Percentiles rank a stretch among this genome's conserved stretches.
phyloP scores from a whole-genome alignment of 2,888 invertebrate species.

The Thymelicus acteon region DNA sequence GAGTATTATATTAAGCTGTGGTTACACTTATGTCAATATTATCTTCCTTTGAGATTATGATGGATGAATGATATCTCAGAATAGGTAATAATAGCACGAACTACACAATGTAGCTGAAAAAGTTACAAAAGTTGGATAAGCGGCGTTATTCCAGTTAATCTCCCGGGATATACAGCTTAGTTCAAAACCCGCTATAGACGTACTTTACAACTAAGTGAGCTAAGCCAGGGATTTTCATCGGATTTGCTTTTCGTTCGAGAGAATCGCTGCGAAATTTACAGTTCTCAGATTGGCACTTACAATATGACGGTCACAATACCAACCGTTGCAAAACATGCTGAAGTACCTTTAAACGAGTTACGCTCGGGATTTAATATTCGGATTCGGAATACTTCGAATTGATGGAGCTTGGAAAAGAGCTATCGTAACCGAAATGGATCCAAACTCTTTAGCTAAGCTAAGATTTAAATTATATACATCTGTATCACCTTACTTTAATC shows the following conservation, averaged over 20 bases:
- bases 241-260: neutral
- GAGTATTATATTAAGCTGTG: too few relatives aligned
- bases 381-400: too few relatives aligned
- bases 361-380: too few relatives aligned
- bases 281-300: neutral
- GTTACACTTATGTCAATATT: too few relatives aligned
- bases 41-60: too few relatives aligned
- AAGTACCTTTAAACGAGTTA: neutral
- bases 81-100: too few relatives aligned
- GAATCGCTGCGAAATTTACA: neutral
- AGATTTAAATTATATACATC: too few relatives aligned
- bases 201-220: slow-evolving; percentile 1
- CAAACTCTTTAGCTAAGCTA: too few relatives aligned
- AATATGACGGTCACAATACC: neutral
- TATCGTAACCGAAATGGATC: too few relatives aligned
- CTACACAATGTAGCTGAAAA: neutral
- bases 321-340: neutral
- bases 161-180: neutral
- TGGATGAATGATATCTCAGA: too few relatives aligned
- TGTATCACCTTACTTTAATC: too few relatives aligned
- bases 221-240: neutral
- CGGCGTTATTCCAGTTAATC: slow-evolving; percentile 1
- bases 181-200: neutral
- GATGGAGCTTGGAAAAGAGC: too few relatives aligned
- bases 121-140: neutral